A percentile compares a stretch with the other conserved stretches of the same genome.
phyloP scores from a whole-genome alignment of 1,140 invertebrate species.

The Mercenaria mercenaria region DNA sequence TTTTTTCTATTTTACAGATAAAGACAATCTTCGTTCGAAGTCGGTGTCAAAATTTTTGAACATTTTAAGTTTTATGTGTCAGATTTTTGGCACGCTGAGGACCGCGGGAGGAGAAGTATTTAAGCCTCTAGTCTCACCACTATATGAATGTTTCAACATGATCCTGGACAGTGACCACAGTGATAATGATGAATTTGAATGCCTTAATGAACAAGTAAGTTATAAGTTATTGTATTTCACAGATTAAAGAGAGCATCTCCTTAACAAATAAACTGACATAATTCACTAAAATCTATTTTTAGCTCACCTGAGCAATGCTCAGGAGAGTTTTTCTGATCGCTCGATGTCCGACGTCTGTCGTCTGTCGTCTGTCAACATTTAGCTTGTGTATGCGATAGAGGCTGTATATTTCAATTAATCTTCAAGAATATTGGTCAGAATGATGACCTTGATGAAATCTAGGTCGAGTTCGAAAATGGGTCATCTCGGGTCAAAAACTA shows the following conservation, averaged over 20 bases:
- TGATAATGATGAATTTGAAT: slow-evolving; percentile 68
- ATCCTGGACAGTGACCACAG: slow-evolving; percentile 41
- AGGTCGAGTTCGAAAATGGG: too few species aligned
- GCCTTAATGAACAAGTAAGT: slow-evolving; percentile 65
- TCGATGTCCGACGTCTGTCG: too few species aligned
- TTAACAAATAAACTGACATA: background rate
- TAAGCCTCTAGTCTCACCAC: slow-evolving; percentile 65
- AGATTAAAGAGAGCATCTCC: too few species aligned
- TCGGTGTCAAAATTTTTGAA: slow-evolving; percentile 68
- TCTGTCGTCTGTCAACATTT: too few species aligned
- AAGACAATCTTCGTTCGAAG: slow-evolving; percentile 59
- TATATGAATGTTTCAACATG: slow-evolving; percentile 71
- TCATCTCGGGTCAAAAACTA: too few species aligned
- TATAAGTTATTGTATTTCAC: background rate
- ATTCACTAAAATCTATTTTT: too few species aligned
- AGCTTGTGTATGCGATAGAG: too few species aligned
- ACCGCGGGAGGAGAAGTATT: slow-evolving; percentile 69
- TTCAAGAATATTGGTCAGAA: too few species aligned
- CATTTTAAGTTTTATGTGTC: slow-evolving; percentile 69
- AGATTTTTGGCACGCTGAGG: slow-evolving; percentile 70
- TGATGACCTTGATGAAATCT: too few species aligned
- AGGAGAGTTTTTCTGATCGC: too few species aligned
- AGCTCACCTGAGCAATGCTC: too few species aligned
- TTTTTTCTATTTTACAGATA: slow-evolving; percentile 59
- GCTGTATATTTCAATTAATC: too few species aligned